Evolutionary conservation across 2,797 vertebrate genomes (phyloP).

Genomic region (Anomalospiza imberbis): DNA sequence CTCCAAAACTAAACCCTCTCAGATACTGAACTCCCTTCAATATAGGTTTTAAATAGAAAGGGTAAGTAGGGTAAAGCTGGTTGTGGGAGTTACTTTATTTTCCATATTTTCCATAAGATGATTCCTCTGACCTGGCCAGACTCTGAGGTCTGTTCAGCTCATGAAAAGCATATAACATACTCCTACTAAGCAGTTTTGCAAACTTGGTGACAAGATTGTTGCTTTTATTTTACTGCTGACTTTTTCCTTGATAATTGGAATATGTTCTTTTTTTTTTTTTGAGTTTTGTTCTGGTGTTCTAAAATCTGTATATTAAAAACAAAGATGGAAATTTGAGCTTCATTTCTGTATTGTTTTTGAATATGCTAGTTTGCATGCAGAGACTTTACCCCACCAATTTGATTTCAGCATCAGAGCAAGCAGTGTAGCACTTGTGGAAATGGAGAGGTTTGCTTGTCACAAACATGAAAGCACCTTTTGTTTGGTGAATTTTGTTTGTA

Average conservation of each 20-base stretch:
- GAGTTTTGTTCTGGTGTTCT: neutral
- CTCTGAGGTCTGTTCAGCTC: neutral
- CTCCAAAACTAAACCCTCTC: neutral
- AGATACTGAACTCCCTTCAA: neutral
- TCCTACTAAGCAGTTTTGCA: neutral
- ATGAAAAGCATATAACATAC: neutral
- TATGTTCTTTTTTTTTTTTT: neutral
- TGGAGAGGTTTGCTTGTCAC: neutral
- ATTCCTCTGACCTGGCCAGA: neutral
- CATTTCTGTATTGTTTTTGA: neutral
- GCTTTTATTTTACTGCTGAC: neutral
- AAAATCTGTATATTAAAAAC: neutral
- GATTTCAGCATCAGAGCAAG: neutral
- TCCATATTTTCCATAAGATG: neutral
- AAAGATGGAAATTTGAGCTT: neutral
- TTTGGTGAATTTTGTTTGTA: neutral
- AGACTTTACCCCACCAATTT: neutral
- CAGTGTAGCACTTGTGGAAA: neutral
- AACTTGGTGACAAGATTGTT: neutral
- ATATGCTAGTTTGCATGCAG: neutral
- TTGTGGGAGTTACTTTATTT: conserved; percentile 36
- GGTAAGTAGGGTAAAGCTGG: conserved; percentile 49
- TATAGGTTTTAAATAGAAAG: conserved; percentile 45
- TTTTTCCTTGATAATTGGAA: neutral
- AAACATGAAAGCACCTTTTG: neutral